These are phyloP conservation scores for Exaiptasia diaphana DNA, from an alignment of 64 coral and sea anemone species.

Conservation along the genomic window DNA sequence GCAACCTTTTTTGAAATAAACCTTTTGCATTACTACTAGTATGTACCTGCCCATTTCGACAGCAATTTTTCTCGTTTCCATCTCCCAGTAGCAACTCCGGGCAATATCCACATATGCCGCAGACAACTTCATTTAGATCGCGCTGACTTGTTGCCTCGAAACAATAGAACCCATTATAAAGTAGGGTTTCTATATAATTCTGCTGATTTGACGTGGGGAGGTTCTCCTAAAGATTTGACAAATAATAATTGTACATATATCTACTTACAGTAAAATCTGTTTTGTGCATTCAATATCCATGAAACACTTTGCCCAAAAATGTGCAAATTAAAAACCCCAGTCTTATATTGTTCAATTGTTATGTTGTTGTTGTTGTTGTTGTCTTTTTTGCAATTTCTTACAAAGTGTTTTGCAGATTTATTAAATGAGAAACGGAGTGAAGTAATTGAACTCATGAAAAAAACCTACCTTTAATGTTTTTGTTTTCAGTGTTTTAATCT, in stretches of 20 bases:
- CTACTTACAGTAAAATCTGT: too few relatives aligned
- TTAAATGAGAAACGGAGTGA: too few relatives aligned
- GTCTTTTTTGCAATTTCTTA: too few relatives aligned
- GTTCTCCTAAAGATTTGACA: background rate
- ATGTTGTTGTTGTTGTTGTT: too few relatives aligned
- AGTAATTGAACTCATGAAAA: too few relatives aligned
- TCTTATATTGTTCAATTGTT: too few relatives aligned
- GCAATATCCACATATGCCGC: background rate
- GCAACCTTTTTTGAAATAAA: too few relatives aligned
- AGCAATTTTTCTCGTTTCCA: conserved; percentile 35
- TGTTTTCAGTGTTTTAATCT: background rate
- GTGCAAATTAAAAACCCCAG: too few relatives aligned
- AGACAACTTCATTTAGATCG: conserved; percentile 7
- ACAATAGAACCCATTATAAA: conserved; percentile 12
- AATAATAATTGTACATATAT: too few relatives aligned
- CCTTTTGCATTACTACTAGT: background rate
- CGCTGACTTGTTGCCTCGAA: background rate
- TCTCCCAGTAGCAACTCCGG: conserved; percentile 17
- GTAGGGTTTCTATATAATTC: background rate
- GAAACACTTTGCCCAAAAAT: too few relatives aligned
- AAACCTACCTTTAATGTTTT: background rate
- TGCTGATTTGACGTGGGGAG: background rate
- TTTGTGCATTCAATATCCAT: too few relatives aligned
- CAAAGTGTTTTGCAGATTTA: too few relatives aligned
- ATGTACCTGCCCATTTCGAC: background rate